Percentiles rank a stretch among this genome's conserved stretches.
Evolutionary conservation across 1,140 invertebrate species (phyloP).

Genomic region (Pogonomyrmex barbatus): DNA sequence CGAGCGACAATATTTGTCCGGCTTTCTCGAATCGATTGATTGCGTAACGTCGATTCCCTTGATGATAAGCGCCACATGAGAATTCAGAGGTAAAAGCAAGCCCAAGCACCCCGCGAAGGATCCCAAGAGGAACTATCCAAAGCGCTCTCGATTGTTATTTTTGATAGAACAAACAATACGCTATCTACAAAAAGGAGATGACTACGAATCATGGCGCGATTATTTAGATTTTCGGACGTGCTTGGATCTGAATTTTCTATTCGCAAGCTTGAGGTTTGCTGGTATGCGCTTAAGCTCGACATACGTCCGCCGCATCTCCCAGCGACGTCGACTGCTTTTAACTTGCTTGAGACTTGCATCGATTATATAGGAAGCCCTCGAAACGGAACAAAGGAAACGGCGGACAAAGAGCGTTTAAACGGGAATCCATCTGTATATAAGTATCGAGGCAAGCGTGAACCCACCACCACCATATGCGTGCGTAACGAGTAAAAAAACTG

Average conservation of each 20-base stretch:
- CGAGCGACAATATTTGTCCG: background rate
- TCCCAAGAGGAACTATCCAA: constrained; percentile 67
- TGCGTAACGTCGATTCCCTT: constrained; percentile 26
- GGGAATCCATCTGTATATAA: constrained; percentile 63
- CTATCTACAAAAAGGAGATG: constrained; percentile 32
- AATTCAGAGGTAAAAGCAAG: constrained; percentile 69
- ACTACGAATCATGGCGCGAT: constrained; percentile 27
- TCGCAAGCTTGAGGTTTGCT: constrained; percentile 34
- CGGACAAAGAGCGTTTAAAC: constrained; percentile 62
- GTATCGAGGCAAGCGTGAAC: constrained; percentile 82
- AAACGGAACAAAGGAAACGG: constrained; percentile 64
- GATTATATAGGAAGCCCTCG: constrained; percentile 54
- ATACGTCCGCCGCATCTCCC: constrained; percentile 16
- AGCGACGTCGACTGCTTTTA: constrained; percentile 40
- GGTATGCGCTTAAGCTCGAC: constrained; percentile 17
- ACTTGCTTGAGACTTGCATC: constrained; percentile 52
- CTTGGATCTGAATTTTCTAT: constrained; percentile 23
- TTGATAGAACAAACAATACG: constrained; percentile 4
- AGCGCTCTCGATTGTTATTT: constrained; percentile 44
- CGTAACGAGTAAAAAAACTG: constrained; percentile 63
- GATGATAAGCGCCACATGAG: constrained; percentile 52
- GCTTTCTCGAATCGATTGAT: background rate
- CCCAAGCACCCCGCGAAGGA: constrained; percentile 66
- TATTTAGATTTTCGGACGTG: constrained; percentile 11
- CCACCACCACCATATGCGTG: constrained; percentile 82